Evolutionary conservation across 2,888 invertebrate genomes (phyloP), one percentile per base, ranked within the genome.

Genomic region (Alviniconcha strummeri): DNA sequence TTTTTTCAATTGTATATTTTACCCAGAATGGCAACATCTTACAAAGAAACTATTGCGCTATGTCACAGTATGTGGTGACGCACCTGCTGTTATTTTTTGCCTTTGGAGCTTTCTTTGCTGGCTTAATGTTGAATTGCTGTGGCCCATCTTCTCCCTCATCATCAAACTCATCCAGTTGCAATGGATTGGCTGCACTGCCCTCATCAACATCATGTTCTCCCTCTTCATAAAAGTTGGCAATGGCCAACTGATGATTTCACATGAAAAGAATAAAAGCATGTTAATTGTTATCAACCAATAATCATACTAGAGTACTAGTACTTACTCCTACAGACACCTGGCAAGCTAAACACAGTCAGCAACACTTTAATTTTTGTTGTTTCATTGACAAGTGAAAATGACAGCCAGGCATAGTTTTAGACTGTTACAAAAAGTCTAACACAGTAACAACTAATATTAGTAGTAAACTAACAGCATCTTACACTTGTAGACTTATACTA

Each of bases 201-300:
- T 81, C 83, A 72, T 77, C 84, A 67, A 86, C 87, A 78, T 90
- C 90, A 87, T 89, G 88, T 82, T 87, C 90, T 17, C 88, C 89
- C 52, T 90, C 88, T 82, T 92, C 91, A 88, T 89, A 92, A 83
- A 91, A 92, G 85, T 90, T 91, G 8, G 88, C 90, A 86, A 91
- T 89, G 9, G 92, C 91, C 74, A 92, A 82, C 92, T 92, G 80
- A 17, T 84, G 11, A 64, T 64, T 64, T 64, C 64, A 9, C 64
- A 13, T 9, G 15, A 15, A 64, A 64, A 15, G 15, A 9, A 1
- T 64, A 9, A 64, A 64, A 64, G 64, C 64, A 64, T 64, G 15
- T 60, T 60, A 60, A 60, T 60, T 60, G 7, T 64, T 64, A 9
- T 15, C 64, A 13, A 9, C 64, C 9, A 64, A 64, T 64, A 64